A percentile compares a stretch with the other conserved stretches of the same genome.
Conservation (phyloP, 2,797 vertebrate species). For the Neosalanx taihuensis region DNA sequence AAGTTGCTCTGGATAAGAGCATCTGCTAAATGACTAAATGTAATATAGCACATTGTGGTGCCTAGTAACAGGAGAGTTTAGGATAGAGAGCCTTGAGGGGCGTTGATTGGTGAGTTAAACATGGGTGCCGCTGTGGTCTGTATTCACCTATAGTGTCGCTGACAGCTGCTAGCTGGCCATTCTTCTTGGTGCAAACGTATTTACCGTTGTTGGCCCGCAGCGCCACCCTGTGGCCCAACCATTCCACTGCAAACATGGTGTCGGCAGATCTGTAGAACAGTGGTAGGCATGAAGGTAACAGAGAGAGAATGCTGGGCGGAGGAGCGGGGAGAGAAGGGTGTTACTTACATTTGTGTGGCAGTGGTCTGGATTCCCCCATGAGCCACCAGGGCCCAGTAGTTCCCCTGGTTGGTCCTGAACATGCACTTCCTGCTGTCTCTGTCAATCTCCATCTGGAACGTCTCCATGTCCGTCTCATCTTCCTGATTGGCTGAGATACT, state of each 20-base stretch:
- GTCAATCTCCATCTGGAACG: constrained; percentile 96
- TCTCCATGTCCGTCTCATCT: constrained; percentile 92
- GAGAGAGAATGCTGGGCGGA: not conserved
- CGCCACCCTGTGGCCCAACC: constrained; percentile 87
- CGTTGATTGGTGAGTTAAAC: not conserved
- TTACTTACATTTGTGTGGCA: constrained; percentile 85
- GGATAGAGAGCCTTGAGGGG: not conserved
- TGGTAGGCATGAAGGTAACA: not conserved
- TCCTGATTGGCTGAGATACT: constrained; percentile 96
- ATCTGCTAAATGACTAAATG: too few species aligned
- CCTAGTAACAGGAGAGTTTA: not conserved
- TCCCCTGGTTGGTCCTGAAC: constrained; percentile 86
- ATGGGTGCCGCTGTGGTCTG: not conserved
- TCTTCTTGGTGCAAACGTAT: constrained; percentile 94
- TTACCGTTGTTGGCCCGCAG: constrained; percentile 91
- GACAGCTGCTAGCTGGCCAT: constrained; percentile 88
- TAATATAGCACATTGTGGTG: too few species aligned
- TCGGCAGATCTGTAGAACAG: constrained; percentile 74
- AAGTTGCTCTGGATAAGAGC: too few species aligned
- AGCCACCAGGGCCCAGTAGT: constrained; percentile 91
- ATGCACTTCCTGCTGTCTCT: constrained; percentile 86
- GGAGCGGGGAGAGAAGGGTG: not conserved
- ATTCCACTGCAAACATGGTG: constrained; percentile 92
- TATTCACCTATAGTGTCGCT: constrained; percentile 84
- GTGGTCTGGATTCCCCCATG: constrained; percentile 92